Evolutionary conservation across 2,888 invertebrate species (phyloP), one percentile per base, ranked within the genome.

Genomic region (Cerastis leucographa): DNA sequence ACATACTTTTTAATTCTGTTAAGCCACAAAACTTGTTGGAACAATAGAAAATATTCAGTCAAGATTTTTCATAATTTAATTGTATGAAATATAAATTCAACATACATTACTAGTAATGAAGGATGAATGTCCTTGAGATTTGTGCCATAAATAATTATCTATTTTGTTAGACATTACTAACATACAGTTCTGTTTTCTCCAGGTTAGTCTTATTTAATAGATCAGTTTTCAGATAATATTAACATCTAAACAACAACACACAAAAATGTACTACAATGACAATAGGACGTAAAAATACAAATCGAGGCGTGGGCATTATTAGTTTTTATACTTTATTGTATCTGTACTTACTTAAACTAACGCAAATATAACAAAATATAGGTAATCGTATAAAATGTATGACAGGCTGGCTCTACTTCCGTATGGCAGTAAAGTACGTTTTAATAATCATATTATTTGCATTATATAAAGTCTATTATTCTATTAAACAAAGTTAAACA

Each of bases 331-430:
- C 49, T 77, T 65, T 59, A 80, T 78, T 80, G 42, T 78, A 65
- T 74, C 65, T 78, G 85, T 77, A 85, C 77, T 81, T 72, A 61
- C 49, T 51, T 61, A 64, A 42, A 78, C 46, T 65, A 79, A 65
- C 29, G 19, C 19, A 72, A 35, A 68, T 40, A 66, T 68, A 74
- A 75, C 51, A 74, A 73, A 76, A 51, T 68, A 69, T 42, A 59
- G 14, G 35, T 59, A 56, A 69, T 71, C 51, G 9, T 56, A 76
- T 54, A 76, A 76, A 76, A 71, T 69, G 68, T 68, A 66, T 65
- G 74, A 74, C 40, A 71, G 35, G 76, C 29, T 81, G 56, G 59
- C 42, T 70, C 64, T 71, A 65, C 44, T 46, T 40, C 68, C 25
- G 29, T 68, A 66, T 61, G 42, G 70, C 42, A 71, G 64, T 74